Conservation (phyloP, 2,888 invertebrate genomes). For the Scotopteryx bipunctaria region DNA sequence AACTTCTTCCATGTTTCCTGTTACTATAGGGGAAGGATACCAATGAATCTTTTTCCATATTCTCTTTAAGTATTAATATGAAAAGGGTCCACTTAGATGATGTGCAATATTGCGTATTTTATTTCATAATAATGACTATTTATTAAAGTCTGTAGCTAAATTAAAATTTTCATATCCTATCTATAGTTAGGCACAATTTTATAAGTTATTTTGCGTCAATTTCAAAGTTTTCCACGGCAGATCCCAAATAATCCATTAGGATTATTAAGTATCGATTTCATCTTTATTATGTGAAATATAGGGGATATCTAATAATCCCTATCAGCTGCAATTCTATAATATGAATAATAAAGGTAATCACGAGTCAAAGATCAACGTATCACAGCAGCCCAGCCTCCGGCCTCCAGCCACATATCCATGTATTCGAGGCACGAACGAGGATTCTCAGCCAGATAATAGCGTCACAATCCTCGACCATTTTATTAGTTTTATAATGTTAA, state of each 20-base stretch:
- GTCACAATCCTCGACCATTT: constrained; percentile 20
- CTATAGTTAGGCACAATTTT: too few species aligned
- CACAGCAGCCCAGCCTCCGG: constrained; percentile 20
- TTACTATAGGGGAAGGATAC: constrained; percentile 25
- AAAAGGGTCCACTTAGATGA: constrained; percentile 15
- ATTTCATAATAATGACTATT: constrained; percentile 3
- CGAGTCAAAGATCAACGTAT: constrained; percentile 11
- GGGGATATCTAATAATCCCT: not conserved
- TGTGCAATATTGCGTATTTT: constrained; percentile 16
- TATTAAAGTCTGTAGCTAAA: not conserved
- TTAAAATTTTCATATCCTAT: too few species aligned
- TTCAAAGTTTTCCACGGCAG: too few species aligned
- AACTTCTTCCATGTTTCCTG: constrained; percentile 56
- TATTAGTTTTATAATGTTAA: too few species aligned
- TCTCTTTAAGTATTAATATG: constrained; percentile 22
- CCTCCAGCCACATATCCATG: constrained; percentile 10
- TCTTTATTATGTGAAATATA: not conserved
- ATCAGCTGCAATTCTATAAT: not conserved
- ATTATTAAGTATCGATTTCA: not conserved
- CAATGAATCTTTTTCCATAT: constrained; percentile 28
- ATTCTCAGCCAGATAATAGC: constrained; percentile 48
- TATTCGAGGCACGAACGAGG: constrained; percentile 43
- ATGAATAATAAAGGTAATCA: constrained; percentile 6
- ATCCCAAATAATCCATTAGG: too few species aligned
- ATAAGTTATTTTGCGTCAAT: too few species aligned